Conservation (phyloP, 2,888 invertebrate species). For the Nymphalis polychloros region DNA sequence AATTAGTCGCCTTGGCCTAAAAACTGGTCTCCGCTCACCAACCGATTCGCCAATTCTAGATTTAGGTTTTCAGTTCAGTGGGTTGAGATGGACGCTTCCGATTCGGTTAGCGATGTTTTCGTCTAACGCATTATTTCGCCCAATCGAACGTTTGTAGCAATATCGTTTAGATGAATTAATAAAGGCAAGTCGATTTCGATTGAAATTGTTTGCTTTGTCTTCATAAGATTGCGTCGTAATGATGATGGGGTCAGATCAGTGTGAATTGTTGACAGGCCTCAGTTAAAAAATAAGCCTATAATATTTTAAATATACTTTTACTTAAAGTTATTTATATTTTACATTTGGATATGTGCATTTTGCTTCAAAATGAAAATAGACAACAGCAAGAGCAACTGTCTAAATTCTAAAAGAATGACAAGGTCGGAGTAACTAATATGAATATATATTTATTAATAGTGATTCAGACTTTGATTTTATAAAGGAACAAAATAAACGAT, state of each 20-base stretch:
- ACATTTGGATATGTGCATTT: no score
- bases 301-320: not conserved
- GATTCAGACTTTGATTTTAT: no score
- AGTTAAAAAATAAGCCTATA: not conserved
- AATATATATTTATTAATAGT: no score
- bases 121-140: conserved; percentile 24
- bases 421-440: no score
- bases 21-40: conserved; percentile 62
- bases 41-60: conserved; percentile 77
- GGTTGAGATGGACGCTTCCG: conserved; percentile 68
- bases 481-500: no score
- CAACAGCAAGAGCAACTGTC: no score
- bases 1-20: conserved; percentile 77
- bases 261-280: not conserved
- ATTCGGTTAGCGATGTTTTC: conserved; percentile 46
- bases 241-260: not conserved
- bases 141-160: conserved; percentile 18
- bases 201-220: conserved; percentile 1
- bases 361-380: no score
- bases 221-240: conserved; percentile 3
- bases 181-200: conserved; percentile 17
- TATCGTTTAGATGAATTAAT: conserved; percentile 23
- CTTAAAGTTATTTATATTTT: not conserved
- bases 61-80: conserved; percentile 80
- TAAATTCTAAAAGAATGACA: no score